Evolutionary conservation across 2,797 vertebrate genomes (phyloP).

Genomic region (Loriculus beryllinus): DNA sequence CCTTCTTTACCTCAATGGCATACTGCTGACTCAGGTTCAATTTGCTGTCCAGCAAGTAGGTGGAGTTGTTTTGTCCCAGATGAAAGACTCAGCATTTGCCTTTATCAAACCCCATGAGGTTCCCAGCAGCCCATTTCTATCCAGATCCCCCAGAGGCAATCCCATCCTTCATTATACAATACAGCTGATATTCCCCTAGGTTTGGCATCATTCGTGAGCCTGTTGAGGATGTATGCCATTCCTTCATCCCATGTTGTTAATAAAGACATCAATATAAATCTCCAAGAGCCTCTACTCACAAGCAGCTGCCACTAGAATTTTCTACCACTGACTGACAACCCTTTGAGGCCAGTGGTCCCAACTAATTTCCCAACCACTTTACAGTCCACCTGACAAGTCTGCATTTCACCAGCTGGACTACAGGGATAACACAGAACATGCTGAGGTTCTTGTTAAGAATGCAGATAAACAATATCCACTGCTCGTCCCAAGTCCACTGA

Average conservation of each 20-base stretch:
- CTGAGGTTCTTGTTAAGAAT: background rate
- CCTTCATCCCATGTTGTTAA: background rate
- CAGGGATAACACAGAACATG: background rate
- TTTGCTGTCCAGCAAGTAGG: background rate
- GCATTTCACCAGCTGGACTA: background rate
- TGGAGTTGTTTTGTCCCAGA: background rate
- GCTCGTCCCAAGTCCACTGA: fast-evolving
- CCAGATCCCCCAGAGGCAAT: background rate
- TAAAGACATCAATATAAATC: background rate
- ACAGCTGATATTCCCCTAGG: background rate
- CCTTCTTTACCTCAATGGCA: background rate
- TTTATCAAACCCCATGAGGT: background rate
- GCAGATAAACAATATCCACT: background rate
- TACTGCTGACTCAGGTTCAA: background rate
- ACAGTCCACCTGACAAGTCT: background rate
- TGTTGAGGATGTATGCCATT: background rate
- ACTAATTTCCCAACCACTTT: background rate
- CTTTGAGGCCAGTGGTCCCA: background rate
- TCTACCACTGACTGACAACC: background rate
- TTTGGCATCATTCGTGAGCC: background rate
- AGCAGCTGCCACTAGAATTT: background rate
- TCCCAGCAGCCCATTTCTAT: background rate
- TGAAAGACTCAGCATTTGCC: background rate
- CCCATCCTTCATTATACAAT: background rate
- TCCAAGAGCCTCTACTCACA: background rate